Evolutionary conservation across 2,888 invertebrate species (phyloP).

Genomic region (Eumerus sabulonum): DNA sequence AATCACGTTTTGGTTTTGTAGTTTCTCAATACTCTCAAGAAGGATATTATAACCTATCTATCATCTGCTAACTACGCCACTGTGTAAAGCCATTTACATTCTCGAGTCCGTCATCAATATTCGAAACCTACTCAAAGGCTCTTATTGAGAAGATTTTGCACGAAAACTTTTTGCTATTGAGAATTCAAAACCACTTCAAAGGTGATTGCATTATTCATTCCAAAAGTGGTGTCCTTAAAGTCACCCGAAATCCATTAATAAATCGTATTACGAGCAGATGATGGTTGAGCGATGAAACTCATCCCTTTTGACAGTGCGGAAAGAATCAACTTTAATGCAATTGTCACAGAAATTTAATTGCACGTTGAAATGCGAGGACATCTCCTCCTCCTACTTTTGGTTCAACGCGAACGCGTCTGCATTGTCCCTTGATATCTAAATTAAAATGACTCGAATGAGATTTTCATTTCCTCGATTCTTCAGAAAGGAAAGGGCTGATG

Average conservation of each 20-base stretch:
- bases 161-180: slow-evolving; percentile 29
- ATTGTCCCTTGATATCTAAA: slow-evolving; percentile 55
- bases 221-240: slow-evolving; percentile 61
- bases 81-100: slow-evolving; percentile 23
- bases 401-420: slow-evolving; percentile 10
- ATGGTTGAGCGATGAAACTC: slow-evolving; percentile 27
- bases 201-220: slow-evolving; percentile 60
- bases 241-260: slow-evolving; percentile 67
- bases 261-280: slow-evolving; percentile 57
- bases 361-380: slow-evolving; percentile 61
- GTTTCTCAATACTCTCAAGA: neutral
- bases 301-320: slow-evolving; percentile 8
- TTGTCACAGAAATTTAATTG: slow-evolving; percentile 61
- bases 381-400: neutral
- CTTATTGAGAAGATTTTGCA: slow-evolving; percentile 22
- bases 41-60: neutral
- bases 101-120: slow-evolving; percentile 47
- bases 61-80: slow-evolving; percentile 16
- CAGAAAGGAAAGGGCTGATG: neutral
- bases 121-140: slow-evolving; percentile 49
- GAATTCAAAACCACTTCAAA: slow-evolving; percentile 67
- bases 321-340: slow-evolving; percentile 11
- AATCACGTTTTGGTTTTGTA: no score
- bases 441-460: slow-evolving; percentile 51
- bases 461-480: slow-evolving; percentile 26